These are phyloP conservation scores for Phalacrocorax aristotelis DNA, from an alignment of 2,113 vertebrate species.

Conservation along the genomic window DNA sequence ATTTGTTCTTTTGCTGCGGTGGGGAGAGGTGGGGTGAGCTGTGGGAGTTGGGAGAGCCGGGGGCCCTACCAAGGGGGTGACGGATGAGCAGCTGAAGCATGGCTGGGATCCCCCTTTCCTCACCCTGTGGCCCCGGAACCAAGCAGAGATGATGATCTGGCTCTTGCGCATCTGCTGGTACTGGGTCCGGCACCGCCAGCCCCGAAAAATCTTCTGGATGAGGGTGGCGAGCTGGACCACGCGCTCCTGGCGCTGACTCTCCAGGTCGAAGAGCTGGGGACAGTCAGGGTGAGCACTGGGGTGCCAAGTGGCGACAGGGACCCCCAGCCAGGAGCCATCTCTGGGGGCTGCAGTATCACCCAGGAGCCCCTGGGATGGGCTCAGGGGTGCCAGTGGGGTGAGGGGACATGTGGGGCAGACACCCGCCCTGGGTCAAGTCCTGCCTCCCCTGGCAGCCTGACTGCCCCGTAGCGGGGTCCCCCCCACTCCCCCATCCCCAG, in stretches of 20 bases:
- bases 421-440: background rate
- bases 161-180: slow-evolving; percentile 80
- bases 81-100: background rate
- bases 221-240: slow-evolving; percentile 67
- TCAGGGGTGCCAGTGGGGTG: fast-evolving
- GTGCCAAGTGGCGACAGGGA: background rate
- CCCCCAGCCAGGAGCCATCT: background rate
- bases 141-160: slow-evolving; percentile 78
- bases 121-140: slow-evolving; percentile 76
- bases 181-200: slow-evolving; percentile 71
- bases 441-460: background rate
- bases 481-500: fast-evolving
- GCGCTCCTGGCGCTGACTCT: slow-evolving; percentile 60
- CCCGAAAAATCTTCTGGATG: slow-evolving; percentile 76
- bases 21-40: background rate
- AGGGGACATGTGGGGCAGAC: background rate
- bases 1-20: slow-evolving; percentile 73
- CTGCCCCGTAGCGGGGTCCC: background rate
- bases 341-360: background rate
- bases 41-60: background rate
- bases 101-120: background rate
- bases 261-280: slow-evolving; percentile 77
- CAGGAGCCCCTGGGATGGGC: fast-evolving
- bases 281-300: fast-evolving
- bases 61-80: background rate